These are phyloP conservation scores for Lagopus muta DNA, from an alignment of 2,113 vertebrate species.

Conservation along the genomic window DNA sequence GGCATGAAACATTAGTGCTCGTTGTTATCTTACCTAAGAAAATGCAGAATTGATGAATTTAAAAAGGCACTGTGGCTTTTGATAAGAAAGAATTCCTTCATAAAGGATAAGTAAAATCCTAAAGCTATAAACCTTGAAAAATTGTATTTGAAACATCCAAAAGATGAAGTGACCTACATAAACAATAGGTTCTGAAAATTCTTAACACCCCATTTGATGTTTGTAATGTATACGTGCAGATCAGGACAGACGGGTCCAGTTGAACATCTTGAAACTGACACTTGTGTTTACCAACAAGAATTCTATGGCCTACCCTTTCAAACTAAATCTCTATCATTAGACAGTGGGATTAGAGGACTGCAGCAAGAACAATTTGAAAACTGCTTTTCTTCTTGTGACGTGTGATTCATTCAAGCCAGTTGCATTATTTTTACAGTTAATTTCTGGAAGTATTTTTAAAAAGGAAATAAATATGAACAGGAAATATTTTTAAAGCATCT, in stretches of 20 bases:
- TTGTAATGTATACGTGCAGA: not conserved
- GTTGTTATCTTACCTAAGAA: conserved; percentile 26
- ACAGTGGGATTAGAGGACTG: not conserved
- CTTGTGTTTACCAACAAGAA: not conserved
- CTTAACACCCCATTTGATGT: not conserved
- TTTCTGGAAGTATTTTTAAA: not conserved
- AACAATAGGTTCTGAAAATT: not conserved
- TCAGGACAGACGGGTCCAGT: not conserved
- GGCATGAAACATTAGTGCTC: conserved; percentile 14
- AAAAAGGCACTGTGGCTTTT: not conserved
- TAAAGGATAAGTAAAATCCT: not conserved
- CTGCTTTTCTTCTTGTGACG: not conserved
- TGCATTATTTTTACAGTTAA: not conserved
- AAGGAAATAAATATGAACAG: not conserved
- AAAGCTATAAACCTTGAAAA: not conserved
- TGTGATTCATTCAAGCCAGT: not conserved
- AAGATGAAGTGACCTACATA: not conserved
- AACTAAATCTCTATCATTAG: not conserved
- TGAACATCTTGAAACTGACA: not conserved
- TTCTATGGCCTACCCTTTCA: not conserved
- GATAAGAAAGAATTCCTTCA: conserved; percentile 30
- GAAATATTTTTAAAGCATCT: not conserved
- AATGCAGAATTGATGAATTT: not conserved
- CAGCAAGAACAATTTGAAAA: not conserved
- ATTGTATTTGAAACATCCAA: not conserved